Evolutionary conservation across 2,888 invertebrate species (phyloP).

Genomic region (Opisthograptis luteolata): DNA sequence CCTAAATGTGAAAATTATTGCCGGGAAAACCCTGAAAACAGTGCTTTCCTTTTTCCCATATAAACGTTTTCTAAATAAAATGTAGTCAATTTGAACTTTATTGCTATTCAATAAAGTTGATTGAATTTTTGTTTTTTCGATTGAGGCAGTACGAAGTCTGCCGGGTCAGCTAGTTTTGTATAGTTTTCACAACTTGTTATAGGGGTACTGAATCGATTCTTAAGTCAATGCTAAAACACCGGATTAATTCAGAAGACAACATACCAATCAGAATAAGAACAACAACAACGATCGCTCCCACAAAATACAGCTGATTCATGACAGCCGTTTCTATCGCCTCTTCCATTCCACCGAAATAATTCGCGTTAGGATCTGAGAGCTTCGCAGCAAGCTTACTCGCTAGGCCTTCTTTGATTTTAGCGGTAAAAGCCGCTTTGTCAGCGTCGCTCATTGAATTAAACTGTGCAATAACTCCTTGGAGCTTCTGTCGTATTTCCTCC

Average conservation of each 20-base stretch:
- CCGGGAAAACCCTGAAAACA: too few species aligned
- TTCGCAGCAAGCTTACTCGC: constrained; percentile 56
- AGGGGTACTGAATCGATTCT: too few species aligned
- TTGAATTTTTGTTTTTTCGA: too few species aligned
- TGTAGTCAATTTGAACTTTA: too few species aligned
- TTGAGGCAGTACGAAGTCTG: too few species aligned
- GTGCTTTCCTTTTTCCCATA: too few species aligned
- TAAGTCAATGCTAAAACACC: too few species aligned
- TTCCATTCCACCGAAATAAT: constrained; percentile 59
- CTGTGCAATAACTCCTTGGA: constrained; percentile 57
- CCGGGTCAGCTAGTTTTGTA: too few species aligned
- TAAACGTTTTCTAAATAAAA: too few species aligned
- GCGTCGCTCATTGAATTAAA: constrained; percentile 58
- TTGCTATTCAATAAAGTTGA: too few species aligned
- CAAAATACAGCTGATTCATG: constrained; percentile 53
- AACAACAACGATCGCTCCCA: constrained; percentile 54
- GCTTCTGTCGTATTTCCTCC: constrained; percentile 55
- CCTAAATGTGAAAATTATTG: too few species aligned
- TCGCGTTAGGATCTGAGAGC: constrained; percentile 51
- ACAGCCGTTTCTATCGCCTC: constrained; percentile 61
- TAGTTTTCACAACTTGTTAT: too few species aligned
- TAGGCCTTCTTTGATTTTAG: constrained; percentile 64
- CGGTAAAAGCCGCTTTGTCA: constrained; percentile 62
- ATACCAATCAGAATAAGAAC: constrained; percentile 64
- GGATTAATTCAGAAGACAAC: constrained; percentile 34